Base-by-base conservation (phyloP, 1,140 invertebrate species). In the Hydropsyche tenuis region DNA sequence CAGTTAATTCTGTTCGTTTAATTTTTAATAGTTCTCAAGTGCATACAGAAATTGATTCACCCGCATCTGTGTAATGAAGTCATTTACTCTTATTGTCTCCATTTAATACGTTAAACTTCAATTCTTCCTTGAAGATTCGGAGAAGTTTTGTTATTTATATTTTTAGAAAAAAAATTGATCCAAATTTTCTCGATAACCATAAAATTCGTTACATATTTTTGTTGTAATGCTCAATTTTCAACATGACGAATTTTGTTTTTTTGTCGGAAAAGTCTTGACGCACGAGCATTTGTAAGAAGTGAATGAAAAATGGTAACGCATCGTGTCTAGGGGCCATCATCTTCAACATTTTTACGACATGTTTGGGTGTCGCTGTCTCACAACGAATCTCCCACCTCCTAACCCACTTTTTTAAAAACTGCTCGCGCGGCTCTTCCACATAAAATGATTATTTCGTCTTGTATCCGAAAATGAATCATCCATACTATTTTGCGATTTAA, bases 301-400 rank as follows among this genome's bases (percentile, higher is more conserved):
- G 30, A 37, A 37, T 37, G 30, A 37, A 37, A 37, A 4, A 37
- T 37, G 30, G 46, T 48, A 53, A 53, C 14, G 20, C 20, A 53
- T 53, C n/a, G 20, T 53, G 9, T 53, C 9, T 9, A 18, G 48
- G 16, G 16, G 23, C 23, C 11, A 60, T 60, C 23, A 20, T 60
- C 56, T 60, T 23, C 30, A 37, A 37, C 56, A 60, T 60, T 60
- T 60, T 60, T 60, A 60, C 56, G 56, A 60, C 23, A 60, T 60
- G 56, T 60, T 60, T 60, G 56, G 56, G 56, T 60, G 56, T 60
- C 56, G 20, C 23, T 20, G 51, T 53, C 18, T 53, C 20, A 20
- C 11, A n/a, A 20, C 56, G 56, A 20, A 53, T 53, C 48, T 60
- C 56, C 56, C 56, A 60, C 56, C 20, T 12, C 56, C 3, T 60